Base-by-base conservation (phyloP, 2,113 vertebrate genomes). In the Nanorana parkeri region DNA sequence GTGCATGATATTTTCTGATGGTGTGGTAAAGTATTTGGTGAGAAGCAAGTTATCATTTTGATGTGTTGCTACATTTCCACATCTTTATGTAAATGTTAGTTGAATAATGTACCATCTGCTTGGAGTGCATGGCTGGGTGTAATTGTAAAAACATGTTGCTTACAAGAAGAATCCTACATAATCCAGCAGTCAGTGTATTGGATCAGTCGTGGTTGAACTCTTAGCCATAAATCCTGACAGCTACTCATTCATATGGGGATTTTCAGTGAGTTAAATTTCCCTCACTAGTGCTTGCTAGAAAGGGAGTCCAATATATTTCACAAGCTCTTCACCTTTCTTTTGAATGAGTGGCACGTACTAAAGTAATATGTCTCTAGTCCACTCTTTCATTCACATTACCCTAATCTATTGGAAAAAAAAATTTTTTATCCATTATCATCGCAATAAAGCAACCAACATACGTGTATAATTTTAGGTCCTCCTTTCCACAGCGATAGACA, bases 121-220 rank as follows among this genome's bases (percentile, higher is more conserved):
- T 61, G 23, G n/a, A n/a, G n/a, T n/a, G n/a, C 32, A 69, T 28
- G 32, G 17, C 32, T 61, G 32, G 17, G 2, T 26, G 29, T 10
- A 32, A 41, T 51, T 23, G n/a, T 47, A 71, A 61, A 21, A 69
- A 80, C 28, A n/a, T 16, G 61, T 61, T 69, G 54, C 60, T 77
- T 64, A 55, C 26, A 73, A 36, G 55, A 11, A 73, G 58, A 20
- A 64, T 64, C 20, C 51, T 19, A 55, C 51, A 67, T 78, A 78
- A 78, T 81, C 68, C 79, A 65, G 23, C 58, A 52, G 23, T 64
- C 21, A 19, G 56, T 47, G 68, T 55, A 36, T 81, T 21, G 54
- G 56, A 72, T 60, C 79, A 72, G 73, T 81, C 79, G 73, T 73
- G 51, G 79, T 47, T 81, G 23, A 73, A 54, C 68, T 64, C 24